Conservation (phyloP, 2,113 vertebrate genomes). For the Lanius ludovicianus region DNA sequence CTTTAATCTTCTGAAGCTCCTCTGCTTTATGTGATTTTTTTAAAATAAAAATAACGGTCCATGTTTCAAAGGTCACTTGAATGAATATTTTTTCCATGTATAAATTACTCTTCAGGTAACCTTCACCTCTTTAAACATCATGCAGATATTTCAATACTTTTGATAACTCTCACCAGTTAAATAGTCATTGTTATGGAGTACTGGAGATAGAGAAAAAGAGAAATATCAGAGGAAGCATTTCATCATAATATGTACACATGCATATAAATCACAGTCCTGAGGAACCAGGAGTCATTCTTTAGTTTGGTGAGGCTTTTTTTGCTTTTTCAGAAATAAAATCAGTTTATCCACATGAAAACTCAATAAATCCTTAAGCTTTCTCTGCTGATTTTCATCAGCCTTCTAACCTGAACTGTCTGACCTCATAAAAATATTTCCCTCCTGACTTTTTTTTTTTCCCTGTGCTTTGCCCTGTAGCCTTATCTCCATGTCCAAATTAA, state of each 20-base stretch:
- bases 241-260: neutral
- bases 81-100: neutral
- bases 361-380: neutral
- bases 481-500: conserved; percentile 11
- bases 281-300: neutral
- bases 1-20: neutral
- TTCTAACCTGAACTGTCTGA: neutral
- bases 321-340: neutral
- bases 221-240: neutral
- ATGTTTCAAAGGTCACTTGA: neutral
- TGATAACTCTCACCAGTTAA: neutral
- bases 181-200: neutral
- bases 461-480: neutral
- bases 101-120: neutral
- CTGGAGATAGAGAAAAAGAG: neutral
- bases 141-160: neutral
- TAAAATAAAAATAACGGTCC: neutral
- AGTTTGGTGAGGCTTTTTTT: neutral
- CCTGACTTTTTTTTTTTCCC: neutral
- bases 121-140: neutral
- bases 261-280: neutral
- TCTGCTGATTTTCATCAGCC: neutral
- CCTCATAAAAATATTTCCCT: neutral
- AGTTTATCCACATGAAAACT: neutral
- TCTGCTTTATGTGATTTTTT: neutral